These are phyloP conservation scores for Sebastes itinus DNA, from an alignment of 2,797 vertebrate species.

Conservation along the genomic window DNA sequence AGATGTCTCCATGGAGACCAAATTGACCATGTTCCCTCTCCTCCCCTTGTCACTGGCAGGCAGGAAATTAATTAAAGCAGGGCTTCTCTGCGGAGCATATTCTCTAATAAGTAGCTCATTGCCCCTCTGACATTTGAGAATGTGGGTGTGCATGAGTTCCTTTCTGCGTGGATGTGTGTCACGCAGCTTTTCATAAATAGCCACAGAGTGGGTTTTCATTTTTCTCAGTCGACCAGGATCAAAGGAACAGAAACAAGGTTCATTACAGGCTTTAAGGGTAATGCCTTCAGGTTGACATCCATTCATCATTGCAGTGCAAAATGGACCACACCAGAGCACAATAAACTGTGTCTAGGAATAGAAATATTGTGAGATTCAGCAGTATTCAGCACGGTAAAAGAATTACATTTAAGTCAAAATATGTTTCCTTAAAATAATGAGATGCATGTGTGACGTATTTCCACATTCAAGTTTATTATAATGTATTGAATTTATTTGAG, in stretches of 20 bases:
- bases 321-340: not conserved
- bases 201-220: constrained; percentile 25
- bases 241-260: constrained; percentile 35
- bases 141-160: constrained; percentile 3
- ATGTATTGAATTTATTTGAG: not conserved
- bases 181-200: constrained; percentile 47
- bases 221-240: constrained; percentile 19
- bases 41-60: constrained; percentile 59
- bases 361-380: not conserved
- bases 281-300: constrained; percentile 7
- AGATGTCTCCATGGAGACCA: constrained; percentile 55
- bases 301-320: constrained; percentile 22
- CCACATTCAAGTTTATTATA: not conserved
- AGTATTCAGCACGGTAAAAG: not conserved
- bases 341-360: not conserved
- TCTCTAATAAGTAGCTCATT: constrained; percentile 79
- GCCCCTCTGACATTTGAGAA: constrained; percentile 72
- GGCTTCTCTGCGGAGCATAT: constrained; percentile 64
- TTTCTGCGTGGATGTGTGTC: constrained; percentile 48
- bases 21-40: constrained; percentile 58
- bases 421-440: not conserved
- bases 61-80: constrained; percentile 79
- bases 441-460: not conserved
- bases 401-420: not conserved
- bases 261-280: constrained; percentile 31